A percentile compares a stretch with the other conserved stretches of the same genome.
These are phyloP conservation scores for Microchrysa polita DNA, from an alignment of 2,888 invertebrate species.

Conservation along the genomic window DNA sequence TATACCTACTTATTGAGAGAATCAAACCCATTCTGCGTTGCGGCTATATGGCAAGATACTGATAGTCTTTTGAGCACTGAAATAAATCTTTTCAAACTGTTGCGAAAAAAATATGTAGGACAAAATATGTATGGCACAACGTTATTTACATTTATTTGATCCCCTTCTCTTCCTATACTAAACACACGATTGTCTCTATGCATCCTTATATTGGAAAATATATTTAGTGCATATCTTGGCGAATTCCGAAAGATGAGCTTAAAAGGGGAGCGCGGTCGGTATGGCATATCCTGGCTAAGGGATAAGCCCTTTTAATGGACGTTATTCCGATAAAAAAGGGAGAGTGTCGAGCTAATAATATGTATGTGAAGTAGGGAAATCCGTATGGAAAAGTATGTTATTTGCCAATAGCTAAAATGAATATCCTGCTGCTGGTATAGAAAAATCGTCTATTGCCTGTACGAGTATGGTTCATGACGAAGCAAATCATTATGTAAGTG, in stretches of 20 bases:
- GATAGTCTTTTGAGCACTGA: slow-evolving; percentile 34
- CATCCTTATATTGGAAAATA: slow-evolving; percentile 29
- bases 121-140: slow-evolving; percentile 21
- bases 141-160: slow-evolving; percentile 21
- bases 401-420: slow-evolving; percentile 16
- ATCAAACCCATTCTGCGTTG: slow-evolving; percentile 24
- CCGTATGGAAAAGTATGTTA: slow-evolving; percentile 1
- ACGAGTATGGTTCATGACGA: background rate
- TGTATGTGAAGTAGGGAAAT: slow-evolving; percentile 7
- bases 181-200: background rate
- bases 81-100: slow-evolving; percentile 39
- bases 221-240: slow-evolving; percentile 21
- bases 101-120: slow-evolving; percentile 33
- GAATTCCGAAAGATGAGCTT: slow-evolving; percentile 34
- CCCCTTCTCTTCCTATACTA: background rate
- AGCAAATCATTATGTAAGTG: slow-evolving; percentile 21
- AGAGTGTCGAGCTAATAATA: slow-evolving; percentile 3
- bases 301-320: slow-evolving; percentile 41
- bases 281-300: slow-evolving; percentile 22
- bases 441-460: slow-evolving; percentile 3
- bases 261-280: slow-evolving; percentile 4
- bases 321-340: slow-evolving; percentile 19
- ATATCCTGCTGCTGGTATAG: slow-evolving; percentile 1
- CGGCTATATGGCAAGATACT: slow-evolving; percentile 15
- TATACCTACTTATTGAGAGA: slow-evolving; percentile 1